Percentiles rank a stretch among this genome's conserved stretches.
These are phyloP conservation scores for Torymus texanus DNA, from an alignment of 2,888 invertebrate species.

Conservation along the genomic window DNA sequence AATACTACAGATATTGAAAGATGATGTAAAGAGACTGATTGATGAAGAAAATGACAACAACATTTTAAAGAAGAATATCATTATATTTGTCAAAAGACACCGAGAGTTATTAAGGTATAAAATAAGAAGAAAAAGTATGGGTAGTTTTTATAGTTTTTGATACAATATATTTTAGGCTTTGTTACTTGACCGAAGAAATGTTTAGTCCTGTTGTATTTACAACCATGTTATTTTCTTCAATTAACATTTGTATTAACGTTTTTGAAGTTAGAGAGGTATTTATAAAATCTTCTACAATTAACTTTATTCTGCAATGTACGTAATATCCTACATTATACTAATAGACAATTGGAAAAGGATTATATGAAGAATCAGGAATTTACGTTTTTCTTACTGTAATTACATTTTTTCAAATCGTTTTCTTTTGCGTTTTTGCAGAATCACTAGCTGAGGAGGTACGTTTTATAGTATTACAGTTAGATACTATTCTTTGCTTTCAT, in stretches of 20 bases:
- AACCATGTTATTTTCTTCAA: slow-evolving; percentile 16
- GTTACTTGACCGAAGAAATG: slow-evolving; percentile 20
- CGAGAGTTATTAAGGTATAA: slow-evolving; percentile 9
- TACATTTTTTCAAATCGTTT: background rate
- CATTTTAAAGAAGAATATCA: background rate
- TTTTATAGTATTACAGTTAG: too few species aligned
- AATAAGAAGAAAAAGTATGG: too few species aligned
- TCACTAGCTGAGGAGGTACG: slow-evolving; percentile 1
- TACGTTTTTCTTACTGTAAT: background rate
- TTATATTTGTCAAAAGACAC: slow-evolving; percentile 7
- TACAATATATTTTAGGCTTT: background rate
- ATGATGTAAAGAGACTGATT: slow-evolving; percentile 16
- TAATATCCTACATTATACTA: too few species aligned
- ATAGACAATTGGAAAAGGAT: background rate
- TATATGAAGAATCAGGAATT: background rate
- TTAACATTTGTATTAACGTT: slow-evolving; percentile 33
- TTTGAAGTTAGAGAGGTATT: slow-evolving; percentile 34
- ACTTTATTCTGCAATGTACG: too few species aligned
- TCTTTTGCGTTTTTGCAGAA: slow-evolving; percentile 11
- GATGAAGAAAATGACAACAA: background rate
- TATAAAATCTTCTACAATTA: too few species aligned
- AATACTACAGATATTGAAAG: background rate
- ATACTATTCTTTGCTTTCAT: too few species aligned
- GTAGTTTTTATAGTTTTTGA: too few species aligned
- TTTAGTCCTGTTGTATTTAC: slow-evolving; percentile 34